phyloP scores from a whole-genome alignment of 2,888 invertebrate species.

The Trissolcus japonicus region DNA sequence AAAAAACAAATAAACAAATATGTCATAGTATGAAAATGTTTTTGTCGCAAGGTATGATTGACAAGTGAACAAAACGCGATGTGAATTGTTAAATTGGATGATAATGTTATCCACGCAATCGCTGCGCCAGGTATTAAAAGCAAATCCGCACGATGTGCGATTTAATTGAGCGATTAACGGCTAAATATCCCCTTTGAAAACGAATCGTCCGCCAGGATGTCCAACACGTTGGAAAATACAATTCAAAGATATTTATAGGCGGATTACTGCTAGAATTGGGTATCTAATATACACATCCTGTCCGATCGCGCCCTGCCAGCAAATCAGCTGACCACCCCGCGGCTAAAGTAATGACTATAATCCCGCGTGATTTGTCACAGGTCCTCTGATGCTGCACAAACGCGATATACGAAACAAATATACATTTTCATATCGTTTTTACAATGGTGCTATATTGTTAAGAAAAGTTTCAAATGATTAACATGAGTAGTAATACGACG shows the following conservation, averaged over 20 bases:
- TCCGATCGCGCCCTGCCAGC: constrained; percentile 61
- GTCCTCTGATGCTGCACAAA: constrained; percentile 18
- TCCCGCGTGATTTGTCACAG: constrained; percentile 54
- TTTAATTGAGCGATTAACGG: constrained; percentile 77
- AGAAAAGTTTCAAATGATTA: too few relatives aligned
- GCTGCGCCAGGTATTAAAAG: constrained; percentile 69
- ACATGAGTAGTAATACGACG: too few relatives aligned
- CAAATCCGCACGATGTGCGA: constrained; percentile 72
- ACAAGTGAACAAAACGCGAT: neutral
- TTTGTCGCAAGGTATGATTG: neutral
- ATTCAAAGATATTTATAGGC: constrained; percentile 75
- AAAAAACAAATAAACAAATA: neutral
- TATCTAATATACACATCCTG: constrained; percentile 73
- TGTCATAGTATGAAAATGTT: too few relatives aligned
- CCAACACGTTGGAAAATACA: constrained; percentile 72
- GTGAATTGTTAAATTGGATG: constrained; percentile 48
- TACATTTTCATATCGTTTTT: too few relatives aligned
- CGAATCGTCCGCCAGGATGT: constrained; percentile 65
- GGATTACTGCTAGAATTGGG: constrained; percentile 74
- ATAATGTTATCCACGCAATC: constrained; percentile 54
- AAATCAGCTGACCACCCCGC: constrained; percentile 65
- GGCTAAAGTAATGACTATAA: constrained; percentile 56
- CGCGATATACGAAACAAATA: constrained; percentile 24
- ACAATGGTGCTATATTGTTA: too few relatives aligned
- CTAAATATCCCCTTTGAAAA: constrained; percentile 69